Base-by-base conservation (phyloP, 2,113 vertebrate species). In the Dicentrarchus labrax region DNA sequence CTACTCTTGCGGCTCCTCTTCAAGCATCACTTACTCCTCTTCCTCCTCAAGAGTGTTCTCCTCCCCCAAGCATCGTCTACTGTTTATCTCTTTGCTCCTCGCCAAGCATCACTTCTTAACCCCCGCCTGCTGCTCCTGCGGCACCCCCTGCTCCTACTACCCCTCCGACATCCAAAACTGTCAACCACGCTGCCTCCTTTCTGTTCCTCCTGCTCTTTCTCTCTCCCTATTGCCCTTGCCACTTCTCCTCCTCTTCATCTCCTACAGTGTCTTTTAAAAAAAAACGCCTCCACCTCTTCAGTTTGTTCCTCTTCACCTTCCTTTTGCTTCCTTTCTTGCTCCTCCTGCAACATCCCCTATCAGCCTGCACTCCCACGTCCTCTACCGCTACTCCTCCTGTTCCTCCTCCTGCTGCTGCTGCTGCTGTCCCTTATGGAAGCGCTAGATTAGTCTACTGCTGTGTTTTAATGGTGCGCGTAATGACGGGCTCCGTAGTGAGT, bases 391-490 rank as follows among this genome's bases (percentile, higher is more conserved):
- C 84, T 80, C 61, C 76, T 68, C 30, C 64, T 62, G 50, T 39
- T 83, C 71, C 76, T 70, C 30, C 60, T 61, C 48, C 53, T 83
- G 64, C 66, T 62, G 7, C 73, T 86, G 41, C 81, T 72, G 53
- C 45, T 68, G 53, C 36, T 76, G 78, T 72, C 82, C 74, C 82
- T 87, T 71, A 71, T 82, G 84, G 86, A 89, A 76, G 78, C 43
- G 45, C 80, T 56, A 86, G 88, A 91, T 93, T 91, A 92, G 87
- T 78, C 80, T 62, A 77, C 91, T 73, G 90, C 90, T 91, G 92
- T 48, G 91, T 92, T 90, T 89, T 91, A 94, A 92, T 92, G 88
- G 86, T 72, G 92, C 87, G 75, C 61, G 81, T 93, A 93, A 94
- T 92, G 88, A 87, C 57, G 38, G 74, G 72, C 89, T 85, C 86